Conservation (phyloP, 2,888 invertebrate species). For the Alentia gelatinosa region DNA sequence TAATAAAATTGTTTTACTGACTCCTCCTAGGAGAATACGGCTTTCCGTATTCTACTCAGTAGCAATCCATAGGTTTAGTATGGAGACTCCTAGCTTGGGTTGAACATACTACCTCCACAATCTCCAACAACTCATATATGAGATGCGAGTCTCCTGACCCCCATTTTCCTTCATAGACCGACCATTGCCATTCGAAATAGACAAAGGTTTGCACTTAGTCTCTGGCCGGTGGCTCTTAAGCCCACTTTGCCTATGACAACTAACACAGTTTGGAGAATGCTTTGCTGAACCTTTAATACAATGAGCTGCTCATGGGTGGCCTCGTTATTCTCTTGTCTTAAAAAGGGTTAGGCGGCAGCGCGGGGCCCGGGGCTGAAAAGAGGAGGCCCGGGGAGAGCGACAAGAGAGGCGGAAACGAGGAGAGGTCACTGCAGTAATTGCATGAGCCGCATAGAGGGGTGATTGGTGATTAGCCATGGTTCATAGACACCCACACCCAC, state of each 20-base stretch:
- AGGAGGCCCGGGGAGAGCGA: not conserved
- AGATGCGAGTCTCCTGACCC: too few species aligned
- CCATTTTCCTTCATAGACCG: not conserved
- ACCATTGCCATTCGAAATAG: not conserved
- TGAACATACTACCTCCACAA: too few species aligned
- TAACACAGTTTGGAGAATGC: slow-evolving; percentile 10
- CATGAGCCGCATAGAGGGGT: not conserved
- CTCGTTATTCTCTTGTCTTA: slow-evolving; percentile 28
- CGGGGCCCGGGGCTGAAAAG: not conserved
- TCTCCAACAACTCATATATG: too few species aligned
- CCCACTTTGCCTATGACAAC: slow-evolving; percentile 19
- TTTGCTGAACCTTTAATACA: slow-evolving; percentile 29
- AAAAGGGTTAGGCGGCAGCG: not conserved
- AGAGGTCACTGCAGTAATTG: not conserved
- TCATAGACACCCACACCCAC: too few species aligned
- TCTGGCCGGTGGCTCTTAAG: not conserved
- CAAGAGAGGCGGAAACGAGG: not conserved
- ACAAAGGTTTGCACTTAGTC: slow-evolving; percentile 42
- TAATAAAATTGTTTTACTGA: too few species aligned
- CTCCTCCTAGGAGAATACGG: too few species aligned
- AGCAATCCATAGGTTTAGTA: too few species aligned
- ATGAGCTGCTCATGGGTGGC: not conserved
- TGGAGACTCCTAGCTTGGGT: too few species aligned
- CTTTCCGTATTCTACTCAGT: too few species aligned
- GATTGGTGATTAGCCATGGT: too few species aligned